Evolutionary conservation across 2,888 invertebrate genomes (phyloP), one percentile per base, ranked within the genome.

Genomic region (Dromius quadrimaculatus): DNA sequence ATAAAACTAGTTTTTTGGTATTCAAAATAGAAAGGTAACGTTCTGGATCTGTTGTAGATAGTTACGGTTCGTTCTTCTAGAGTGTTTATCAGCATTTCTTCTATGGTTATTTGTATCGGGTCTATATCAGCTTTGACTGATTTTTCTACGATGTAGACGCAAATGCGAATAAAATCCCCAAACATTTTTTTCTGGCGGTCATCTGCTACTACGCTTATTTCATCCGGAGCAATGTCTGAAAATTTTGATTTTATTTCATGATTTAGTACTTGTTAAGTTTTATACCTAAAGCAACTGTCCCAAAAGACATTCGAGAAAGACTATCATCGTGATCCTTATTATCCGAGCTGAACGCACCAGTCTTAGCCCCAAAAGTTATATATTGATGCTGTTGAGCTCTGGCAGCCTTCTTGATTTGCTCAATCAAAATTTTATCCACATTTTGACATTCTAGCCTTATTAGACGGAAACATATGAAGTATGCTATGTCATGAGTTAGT

Each of bases 141-240:
- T 79, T 88, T 87, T 70, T 83, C 85, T 76, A 86, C 83, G 0
- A 88, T 89, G 75, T 87, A 84, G 15, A 89, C 79, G 72, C 87
- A 87, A 68, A 87, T 83, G 63, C 86, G 81, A 1, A 86, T 84
- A 41, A 83, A 72, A 17, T 71, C 59, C 19, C 9, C 15, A 32
- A 50, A 47, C 15, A 8, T 28, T 41, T 41, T 41, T 6, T 11
- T 41, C 13, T 28, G 13, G 8, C 2, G 41, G 15, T 3, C 6
- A 9, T 28, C 15, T 1, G 23, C n/a, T 13, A 6, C 9, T 11
- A 20, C n/a, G 1, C 45, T 45, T n/a, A 11, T 17, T 1, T n/a
- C 3, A 4, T 45, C 20, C 0, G 20, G 20, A 20, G 13, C 8
- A 17, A 1, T 17, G 3, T 41, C 41, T 41, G 15, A 1, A 41